A percentile compares a stretch with the other conserved stretches of the same genome.
Conservation (phyloP, 2,888 invertebrate species). For the Cotesia congregata region DNA sequence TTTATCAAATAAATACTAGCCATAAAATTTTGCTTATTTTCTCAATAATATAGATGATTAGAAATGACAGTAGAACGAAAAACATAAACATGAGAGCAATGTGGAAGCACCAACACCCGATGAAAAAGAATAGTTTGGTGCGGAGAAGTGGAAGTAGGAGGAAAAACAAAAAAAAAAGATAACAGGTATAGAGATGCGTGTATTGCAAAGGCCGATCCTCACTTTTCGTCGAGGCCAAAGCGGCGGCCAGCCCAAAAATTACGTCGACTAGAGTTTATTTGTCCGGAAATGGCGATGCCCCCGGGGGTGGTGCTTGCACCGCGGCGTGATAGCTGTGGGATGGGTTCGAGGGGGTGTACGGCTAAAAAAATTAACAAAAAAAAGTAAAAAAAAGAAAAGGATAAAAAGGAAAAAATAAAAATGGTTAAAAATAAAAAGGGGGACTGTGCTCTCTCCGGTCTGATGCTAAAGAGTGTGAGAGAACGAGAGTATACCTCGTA, state of each 20-base stretch:
- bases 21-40: too few relatives aligned
- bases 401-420: constrained; percentile 52
- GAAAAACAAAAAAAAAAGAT: constrained; percentile 40
- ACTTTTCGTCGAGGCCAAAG: constrained; percentile 69
- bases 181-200: constrained; percentile 49
- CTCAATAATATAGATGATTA: not conserved
- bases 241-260: constrained; percentile 79
- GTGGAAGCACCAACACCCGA: constrained; percentile 24
- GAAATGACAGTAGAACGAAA: constrained; percentile 21
- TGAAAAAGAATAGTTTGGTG: constrained; percentile 18
- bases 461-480: constrained; percentile 49
- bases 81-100: constrained; percentile 26
- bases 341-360: constrained; percentile 40
- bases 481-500: constrained; percentile 38
- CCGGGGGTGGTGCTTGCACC: constrained; percentile 64
- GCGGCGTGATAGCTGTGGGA: constrained; percentile 64
- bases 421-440: constrained; percentile 47
- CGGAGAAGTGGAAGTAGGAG: constrained; percentile 4
- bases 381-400: too few relatives aligned
- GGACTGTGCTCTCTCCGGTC: constrained; percentile 33
- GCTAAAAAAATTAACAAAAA: constrained; percentile 62
- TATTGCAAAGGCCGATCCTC: constrained; percentile 58
- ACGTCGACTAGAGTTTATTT: constrained; percentile 77
- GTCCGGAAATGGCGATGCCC: constrained; percentile 70
- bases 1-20: too few relatives aligned